These are phyloP conservation scores for Argopecten irradians DNA, from an alignment of 1,140 invertebrate genomes.

Conservation along the genomic window DNA sequence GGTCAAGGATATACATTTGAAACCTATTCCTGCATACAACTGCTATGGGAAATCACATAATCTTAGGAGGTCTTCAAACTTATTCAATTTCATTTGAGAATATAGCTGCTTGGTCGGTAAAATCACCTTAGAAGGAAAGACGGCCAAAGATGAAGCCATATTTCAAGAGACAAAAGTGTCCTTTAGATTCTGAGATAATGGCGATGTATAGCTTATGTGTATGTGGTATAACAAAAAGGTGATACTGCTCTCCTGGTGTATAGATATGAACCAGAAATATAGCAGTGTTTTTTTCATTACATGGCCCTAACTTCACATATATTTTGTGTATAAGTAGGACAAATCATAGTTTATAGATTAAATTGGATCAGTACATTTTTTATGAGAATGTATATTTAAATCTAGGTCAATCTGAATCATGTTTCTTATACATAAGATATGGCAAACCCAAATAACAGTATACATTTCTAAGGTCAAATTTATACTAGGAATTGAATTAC, in stretches of 20 bases:
- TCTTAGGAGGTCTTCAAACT: no score
- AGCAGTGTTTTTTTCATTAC: not conserved
- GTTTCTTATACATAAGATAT: not conserved
- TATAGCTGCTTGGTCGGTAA: no score
- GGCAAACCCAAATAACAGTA: not conserved
- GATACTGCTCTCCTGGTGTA: not conserved
- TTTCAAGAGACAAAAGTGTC: no score
- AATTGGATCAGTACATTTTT: slow-evolving; percentile 19
- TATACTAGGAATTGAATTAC: not conserved
- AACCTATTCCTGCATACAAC: no score
- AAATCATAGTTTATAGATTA: not conserved
- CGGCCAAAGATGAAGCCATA: no score
- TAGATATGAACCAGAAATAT: not conserved
- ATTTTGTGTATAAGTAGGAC: not conserved
- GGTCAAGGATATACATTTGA: no score
- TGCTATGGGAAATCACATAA: no score
- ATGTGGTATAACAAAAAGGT: not conserved
- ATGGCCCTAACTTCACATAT: not conserved
- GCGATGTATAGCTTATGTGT: no score
- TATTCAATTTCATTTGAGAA: no score
- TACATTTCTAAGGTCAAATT: slow-evolving; percentile 1
- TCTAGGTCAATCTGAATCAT: not conserved
- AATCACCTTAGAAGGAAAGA: no score
- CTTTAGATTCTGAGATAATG: no score
- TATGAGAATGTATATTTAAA: not conserved